Evolutionary conservation across 2,113 vertebrate genomes (phyloP), one percentile per base, ranked within the genome.

Genomic region (Hippocampus zosterae): DNA sequence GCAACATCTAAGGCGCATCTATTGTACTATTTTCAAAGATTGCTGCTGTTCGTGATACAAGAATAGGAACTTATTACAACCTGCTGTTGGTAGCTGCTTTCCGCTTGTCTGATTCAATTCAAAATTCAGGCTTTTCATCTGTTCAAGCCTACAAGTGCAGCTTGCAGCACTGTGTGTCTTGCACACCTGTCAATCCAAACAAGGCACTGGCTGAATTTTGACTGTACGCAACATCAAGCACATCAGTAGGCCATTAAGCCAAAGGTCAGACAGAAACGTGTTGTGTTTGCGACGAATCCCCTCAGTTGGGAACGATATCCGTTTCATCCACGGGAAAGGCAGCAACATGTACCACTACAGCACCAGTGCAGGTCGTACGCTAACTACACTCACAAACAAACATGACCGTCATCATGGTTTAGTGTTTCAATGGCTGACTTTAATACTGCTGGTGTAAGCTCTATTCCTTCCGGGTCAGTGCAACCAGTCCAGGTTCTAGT

Each of bases 11-110:
- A 40, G 33, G 18, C 29, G 4, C 18, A 61, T 61, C 59, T 19
- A 21, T 21, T 37, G 60, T 62, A 40, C 60, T 62, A 62, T 62
- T 62, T 62, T 62, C 60, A 62, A 40, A 62, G 29, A 9, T 62
- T 40, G 59, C 15, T 40, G 16, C 3, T 37, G 33, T 37, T 62
- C 9, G 21, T 40, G 10, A 40, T 40, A 21, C 33, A 62, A 62
- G 9, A 62, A 62, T 62, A 62, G 60, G 60, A 62, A 62, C 18
- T 62, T 62, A 40, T 19, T 40, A 18, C 41, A 62, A 16, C 33
- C 33, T 41, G 33, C 33, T 62, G 60, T 40, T 62, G 60, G 60
- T 62, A 16, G 33, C 9, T 41, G 60, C 60, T 62, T 62, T 62
- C 60, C 60, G 33, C 60, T 37, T 62, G 60, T 40, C 59, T 40